Base-by-base conservation (phyloP, 2,797 vertebrate species). In the Gallirallus australis region DNA sequence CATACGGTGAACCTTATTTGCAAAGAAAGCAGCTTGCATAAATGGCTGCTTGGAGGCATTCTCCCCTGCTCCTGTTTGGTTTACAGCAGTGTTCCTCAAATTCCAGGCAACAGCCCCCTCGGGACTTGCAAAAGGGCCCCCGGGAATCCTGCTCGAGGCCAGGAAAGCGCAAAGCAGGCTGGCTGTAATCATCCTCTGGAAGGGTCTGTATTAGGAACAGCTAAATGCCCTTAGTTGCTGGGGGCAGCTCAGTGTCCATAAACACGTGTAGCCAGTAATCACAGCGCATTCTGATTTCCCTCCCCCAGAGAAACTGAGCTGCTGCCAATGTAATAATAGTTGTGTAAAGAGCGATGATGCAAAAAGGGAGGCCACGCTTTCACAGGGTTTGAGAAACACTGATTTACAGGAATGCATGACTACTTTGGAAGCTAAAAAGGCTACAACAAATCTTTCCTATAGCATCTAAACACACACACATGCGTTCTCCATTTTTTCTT, bases 51-150 rank as follows among this genome's bases (percentile, higher is more conserved):
- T 31, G 76, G 94, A 88, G 48, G 70, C 80, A 86, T 81, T 91
- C 71, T 77, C 80, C 91, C 1, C 1, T 40, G 19, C 60, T 89
- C 76, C 85, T 66, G 45, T 54, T 66, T 25, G 40, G 82, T 93
- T 91, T 86, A 68, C 78, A 79, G 86, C 91, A 77, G 70, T 18
- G 40, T 90, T 92, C 90, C 92, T 95, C 90, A 70, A 73, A 93
- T 70, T 86, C 75, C 59, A 89, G 56, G 63, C 52, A 84, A 76
- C 27, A 21, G 54, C 33, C 52, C 70, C 60, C 52, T 61, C 47
- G 53, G 73, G 78, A 90, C 33, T 37, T 30, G 4, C 31, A 85
- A 53, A 80, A 92, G 35, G 33, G 37, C 86, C 61, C 54, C 11
- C 7, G 15, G 31, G 68, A 90, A 66, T 54, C n/a, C 63, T 82